These are phyloP conservation scores for Lepus timidus DNA, from an alignment of 2,113 vertebrate species.

Conservation along the genomic window DNA sequence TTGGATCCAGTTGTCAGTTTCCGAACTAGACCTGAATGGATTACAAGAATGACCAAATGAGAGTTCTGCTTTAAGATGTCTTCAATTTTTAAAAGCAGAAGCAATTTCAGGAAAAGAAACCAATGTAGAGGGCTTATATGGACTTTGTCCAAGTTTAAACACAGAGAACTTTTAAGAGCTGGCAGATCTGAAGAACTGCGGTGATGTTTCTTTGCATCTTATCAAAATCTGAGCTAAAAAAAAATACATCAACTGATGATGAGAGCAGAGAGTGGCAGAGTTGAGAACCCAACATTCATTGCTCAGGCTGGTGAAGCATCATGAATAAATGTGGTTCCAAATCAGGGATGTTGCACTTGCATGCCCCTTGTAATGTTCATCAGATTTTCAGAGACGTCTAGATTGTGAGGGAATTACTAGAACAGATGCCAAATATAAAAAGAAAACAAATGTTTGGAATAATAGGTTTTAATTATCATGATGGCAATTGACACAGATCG, in stretches of 20 bases:
- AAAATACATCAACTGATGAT: conserved; percentile 61
- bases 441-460: neutral
- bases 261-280: conserved; percentile 67
- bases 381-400: neutral
- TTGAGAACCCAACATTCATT: conserved; percentile 71
- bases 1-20: neutral
- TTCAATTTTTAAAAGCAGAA: conserved; percentile 71
- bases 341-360: too few relatives aligned
- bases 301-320: conserved; percentile 74
- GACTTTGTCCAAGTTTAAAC: conserved; percentile 12
- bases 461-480: neutral
- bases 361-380: neutral
- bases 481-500: neutral
- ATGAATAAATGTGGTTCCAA: too few relatives aligned
- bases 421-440: neutral
- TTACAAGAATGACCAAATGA: conserved; percentile 26
- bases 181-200: conserved; percentile 77
- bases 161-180: conserved; percentile 66
- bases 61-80: conserved; percentile 67
- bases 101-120: conserved; percentile 58
- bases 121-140: neutral
- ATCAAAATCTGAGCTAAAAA: conserved; percentile 80
- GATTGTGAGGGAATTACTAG: neutral
- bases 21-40: conserved; percentile 31
- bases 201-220: conserved; percentile 81